Conservation (phyloP, 2,113 vertebrate genomes). For the Manacus vitellinus region DNA sequence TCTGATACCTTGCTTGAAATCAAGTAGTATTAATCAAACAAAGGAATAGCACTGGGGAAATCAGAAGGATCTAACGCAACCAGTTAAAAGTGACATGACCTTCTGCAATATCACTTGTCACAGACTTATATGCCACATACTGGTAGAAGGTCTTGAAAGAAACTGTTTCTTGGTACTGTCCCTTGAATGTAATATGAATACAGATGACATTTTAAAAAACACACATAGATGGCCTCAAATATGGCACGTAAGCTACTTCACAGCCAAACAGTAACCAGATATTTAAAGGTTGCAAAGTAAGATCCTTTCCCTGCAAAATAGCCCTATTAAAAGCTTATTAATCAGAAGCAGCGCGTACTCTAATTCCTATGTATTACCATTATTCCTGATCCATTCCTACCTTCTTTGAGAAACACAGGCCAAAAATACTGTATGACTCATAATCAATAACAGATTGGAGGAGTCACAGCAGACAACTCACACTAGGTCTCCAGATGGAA, state of each 20-base stretch:
- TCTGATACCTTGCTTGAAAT: slow-evolving; percentile 71
- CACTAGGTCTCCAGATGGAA: background rate
- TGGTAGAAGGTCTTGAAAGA: slow-evolving; percentile 70
- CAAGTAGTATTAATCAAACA: slow-evolving; percentile 81
- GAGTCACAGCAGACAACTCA: background rate
- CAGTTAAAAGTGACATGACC: slow-evolving; percentile 98
- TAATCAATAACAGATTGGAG: background rate
- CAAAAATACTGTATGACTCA: background rate
- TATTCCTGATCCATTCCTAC: background rate
- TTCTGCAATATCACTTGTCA: slow-evolving; percentile 98
- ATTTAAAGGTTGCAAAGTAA: slow-evolving; percentile 4
- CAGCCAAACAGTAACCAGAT: background rate
- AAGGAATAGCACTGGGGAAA: slow-evolving; percentile 87
- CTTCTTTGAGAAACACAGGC: background rate
- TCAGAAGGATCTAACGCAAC: slow-evolving; percentile 93
- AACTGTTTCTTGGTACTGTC: slow-evolving; percentile 65
- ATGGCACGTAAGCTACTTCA: background rate
- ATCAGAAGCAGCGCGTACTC: background rate
- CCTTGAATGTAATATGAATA: slow-evolving; percentile 71
- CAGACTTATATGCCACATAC: slow-evolving; percentile 82
- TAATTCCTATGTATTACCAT: background rate
- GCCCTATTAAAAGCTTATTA: background rate
- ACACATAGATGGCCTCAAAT: slow-evolving; percentile 27
- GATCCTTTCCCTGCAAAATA: background rate
- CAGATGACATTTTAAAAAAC: slow-evolving; percentile 73